phyloP scores from a whole-genome alignment of 2,113 vertebrate species.

The Rhagologus leucostigma region DNA sequence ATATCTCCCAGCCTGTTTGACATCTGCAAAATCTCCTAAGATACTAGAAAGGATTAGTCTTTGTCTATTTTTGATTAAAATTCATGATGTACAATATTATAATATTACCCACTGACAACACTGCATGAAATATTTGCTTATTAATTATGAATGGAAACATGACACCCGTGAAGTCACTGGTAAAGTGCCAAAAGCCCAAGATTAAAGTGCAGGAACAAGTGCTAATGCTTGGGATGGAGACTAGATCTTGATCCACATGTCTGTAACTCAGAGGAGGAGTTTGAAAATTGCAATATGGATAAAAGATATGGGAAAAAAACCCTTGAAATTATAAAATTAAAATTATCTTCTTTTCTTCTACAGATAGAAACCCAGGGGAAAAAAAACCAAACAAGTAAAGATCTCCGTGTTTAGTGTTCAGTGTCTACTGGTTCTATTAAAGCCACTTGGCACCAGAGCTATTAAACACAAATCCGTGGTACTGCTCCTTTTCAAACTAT shows the following conservation, averaged over 20 bases:
- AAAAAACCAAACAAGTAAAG: not conserved
- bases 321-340: not conserved
- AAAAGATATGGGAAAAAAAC: not conserved
- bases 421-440: not conserved
- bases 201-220: not conserved
- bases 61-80: not conserved
- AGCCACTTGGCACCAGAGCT: not conserved
- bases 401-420: not conserved
- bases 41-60: not conserved
- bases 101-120: not conserved
- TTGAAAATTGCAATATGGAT: not conserved
- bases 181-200: not conserved
- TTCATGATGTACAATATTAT: not conserved
- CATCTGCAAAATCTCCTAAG: not conserved
- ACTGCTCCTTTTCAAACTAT: not conserved
- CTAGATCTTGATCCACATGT: not conserved
- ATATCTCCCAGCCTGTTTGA: not conserved
- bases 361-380: fast-evolving
- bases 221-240: not conserved
- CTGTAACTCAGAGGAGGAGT: not conserved
- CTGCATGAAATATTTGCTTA: not conserved
- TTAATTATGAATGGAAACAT: not conserved
- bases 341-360: not conserved
- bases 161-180: not conserved
- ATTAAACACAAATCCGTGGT: not conserved